These are phyloP conservation scores for Leucoptera coffeella DNA, from an alignment of 2,888 invertebrate species.

Conservation along the genomic window DNA sequence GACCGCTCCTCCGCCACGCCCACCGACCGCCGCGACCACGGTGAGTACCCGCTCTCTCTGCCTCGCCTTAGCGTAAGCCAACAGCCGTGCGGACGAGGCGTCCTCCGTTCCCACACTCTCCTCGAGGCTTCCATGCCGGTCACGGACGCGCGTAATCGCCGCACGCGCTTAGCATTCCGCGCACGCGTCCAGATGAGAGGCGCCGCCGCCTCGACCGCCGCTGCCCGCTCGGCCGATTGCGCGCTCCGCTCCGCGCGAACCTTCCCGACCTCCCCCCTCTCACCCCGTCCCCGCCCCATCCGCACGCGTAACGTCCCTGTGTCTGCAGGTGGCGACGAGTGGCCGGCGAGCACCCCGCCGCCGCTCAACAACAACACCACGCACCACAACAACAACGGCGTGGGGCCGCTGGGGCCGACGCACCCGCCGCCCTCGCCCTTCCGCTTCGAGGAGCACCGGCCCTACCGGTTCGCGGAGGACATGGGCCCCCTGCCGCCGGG, in stretches of 20 bases:
- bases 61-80: constrained; percentile 8
- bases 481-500: constrained; percentile 69
- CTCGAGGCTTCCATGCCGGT: constrained; percentile 18
- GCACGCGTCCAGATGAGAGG: constrained; percentile 3
- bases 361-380: constrained; percentile 52
- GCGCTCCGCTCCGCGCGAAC: constrained; percentile 4
- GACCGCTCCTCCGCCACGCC: constrained; percentile 26
- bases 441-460: constrained; percentile 74
- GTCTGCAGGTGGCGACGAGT: constrained; percentile 47
- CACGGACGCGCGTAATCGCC: constrained; percentile 37
- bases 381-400: constrained; percentile 50
- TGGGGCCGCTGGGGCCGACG: constrained; percentile 16
- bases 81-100: constrained; percentile 36
- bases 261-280: constrained; percentile 13
- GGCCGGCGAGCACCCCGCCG: constrained; percentile 41
- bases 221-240: constrained; percentile 9
- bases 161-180: constrained; percentile 5
- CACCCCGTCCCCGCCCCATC: constrained; percentile 71
- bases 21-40: constrained; percentile 31
- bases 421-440: constrained; percentile 59
- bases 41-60: constrained; percentile 16
- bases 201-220: constrained; percentile 13
- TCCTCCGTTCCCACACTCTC: constrained; percentile 22
- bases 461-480: constrained; percentile 80
- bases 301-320: constrained; percentile 58